Base-by-base conservation (phyloP, 2,888 invertebrate species). In the Eupithecia tripunctaria region DNA sequence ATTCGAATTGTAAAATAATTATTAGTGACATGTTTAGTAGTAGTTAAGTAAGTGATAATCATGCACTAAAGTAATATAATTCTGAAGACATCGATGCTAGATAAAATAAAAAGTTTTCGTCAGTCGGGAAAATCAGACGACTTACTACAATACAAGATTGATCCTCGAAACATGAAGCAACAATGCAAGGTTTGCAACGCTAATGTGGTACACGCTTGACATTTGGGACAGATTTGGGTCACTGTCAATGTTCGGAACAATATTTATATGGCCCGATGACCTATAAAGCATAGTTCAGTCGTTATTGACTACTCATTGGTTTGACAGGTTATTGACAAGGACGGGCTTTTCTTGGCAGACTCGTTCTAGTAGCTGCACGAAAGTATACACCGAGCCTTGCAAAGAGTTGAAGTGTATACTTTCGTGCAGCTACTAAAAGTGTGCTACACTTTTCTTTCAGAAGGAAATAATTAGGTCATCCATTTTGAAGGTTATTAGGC, bases 201-300 rank as follows among this genome's bases (percentile, higher is more conserved):
- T 76, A 76, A 77, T 75, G 76, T 71, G 74, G 71, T 63, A 67
- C 75, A 66, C 59, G 71, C 64, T 67, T 71, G 76, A 74, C 76
- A 77, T 79, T 77, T 71, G 59, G 36, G 70, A 74, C 73, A 75
- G 71, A 79, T 75, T 75, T 75, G 65, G 77, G 79, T 79, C 79
- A 76, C 75, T 75, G 70, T 74, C 74, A 70, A 74, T 68, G 64
- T 70, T 68, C 43, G 64, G 72, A 65, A 75, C 71, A 67, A 69
- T 75, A 66, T 68, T 56, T 72, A 69, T 67, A 72, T 67, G 71
- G 51, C 71, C 59, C 59, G 60, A 68, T 73, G 59, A 25, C 67
- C 69, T 65, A 67, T 32, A 68, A 51, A 56, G 36, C 56, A 70
- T 66, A 56, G 56, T 66, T 66, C 63, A 56, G 41, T 62, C 59